Evolutionary conservation across 2,888 invertebrate species (phyloP).

Genomic region (Epiblema foenella): DNA sequence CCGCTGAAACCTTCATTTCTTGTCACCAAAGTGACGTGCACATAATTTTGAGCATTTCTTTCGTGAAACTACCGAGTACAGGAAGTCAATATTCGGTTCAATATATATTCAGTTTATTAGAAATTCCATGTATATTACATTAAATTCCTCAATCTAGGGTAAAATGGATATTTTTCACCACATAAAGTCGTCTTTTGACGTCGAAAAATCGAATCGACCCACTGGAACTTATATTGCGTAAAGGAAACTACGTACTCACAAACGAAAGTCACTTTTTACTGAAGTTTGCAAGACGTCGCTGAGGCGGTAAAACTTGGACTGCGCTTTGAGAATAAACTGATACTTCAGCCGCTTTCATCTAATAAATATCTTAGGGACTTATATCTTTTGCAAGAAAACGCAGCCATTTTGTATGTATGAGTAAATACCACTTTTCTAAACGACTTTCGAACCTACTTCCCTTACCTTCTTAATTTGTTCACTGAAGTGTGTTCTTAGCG

Average conservation of each 20-base stretch:
- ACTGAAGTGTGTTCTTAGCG: no score
- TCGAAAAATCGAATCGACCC: not conserved
- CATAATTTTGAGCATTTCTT: no score
- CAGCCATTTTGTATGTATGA: not conserved
- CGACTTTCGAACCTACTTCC: no score
- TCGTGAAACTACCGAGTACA: no score
- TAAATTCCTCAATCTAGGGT: no score
- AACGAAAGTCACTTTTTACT: slow-evolving; percentile 27
- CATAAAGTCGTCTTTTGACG: not conserved
- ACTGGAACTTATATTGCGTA: slow-evolving; percentile 13
- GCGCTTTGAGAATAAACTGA: slow-evolving; percentile 30
- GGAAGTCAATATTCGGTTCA: no score
- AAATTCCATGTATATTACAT: no score
- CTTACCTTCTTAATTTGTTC: no score
- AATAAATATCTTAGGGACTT: slow-evolving; percentile 26
- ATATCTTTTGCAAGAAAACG: not conserved
- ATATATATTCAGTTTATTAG: no score
- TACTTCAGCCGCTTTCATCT: slow-evolving; percentile 22
- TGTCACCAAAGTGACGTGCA: no score
- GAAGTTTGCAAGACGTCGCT: slow-evolving; percentile 22
- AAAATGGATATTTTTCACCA: not conserved
- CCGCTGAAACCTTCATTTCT: no score
- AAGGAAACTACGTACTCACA: slow-evolving; percentile 3
- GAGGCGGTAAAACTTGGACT: slow-evolving; percentile 31
- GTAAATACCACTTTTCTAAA: not conserved